Evolutionary conservation across 2,888 invertebrate genomes (phyloP).

Genomic region (Hemaris fuciformis): DNA sequence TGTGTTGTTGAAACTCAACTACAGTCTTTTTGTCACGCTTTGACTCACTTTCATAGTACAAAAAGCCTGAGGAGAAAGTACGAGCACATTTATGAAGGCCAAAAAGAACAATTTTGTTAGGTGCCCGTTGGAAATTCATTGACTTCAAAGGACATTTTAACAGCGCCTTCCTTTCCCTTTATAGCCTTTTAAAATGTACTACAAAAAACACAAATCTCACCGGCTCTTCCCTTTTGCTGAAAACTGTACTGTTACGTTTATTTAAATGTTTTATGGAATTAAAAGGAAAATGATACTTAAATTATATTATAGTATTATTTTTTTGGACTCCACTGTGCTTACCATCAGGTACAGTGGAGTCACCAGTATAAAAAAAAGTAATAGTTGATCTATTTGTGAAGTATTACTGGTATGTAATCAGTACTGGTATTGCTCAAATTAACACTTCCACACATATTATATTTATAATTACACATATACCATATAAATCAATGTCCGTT

Average conservation of each 20-base stretch:
- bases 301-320: too few relatives aligned
- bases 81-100: conserved; percentile 69
- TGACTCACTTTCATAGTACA: conserved; percentile 54
- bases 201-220: conserved; percentile 32
- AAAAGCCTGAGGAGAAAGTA: conserved; percentile 62
- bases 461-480: too few relatives aligned
- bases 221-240: neutral
- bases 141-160: conserved; percentile 76
- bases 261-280: neutral
- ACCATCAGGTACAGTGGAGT: too few relatives aligned
- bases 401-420: too few relatives aligned
- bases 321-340: too few relatives aligned
- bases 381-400: too few relatives aligned
- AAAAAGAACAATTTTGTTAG: conserved; percentile 78
- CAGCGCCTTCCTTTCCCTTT: conserved; percentile 65
- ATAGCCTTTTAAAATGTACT: conserved; percentile 66
- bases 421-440: too few relatives aligned
- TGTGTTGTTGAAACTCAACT: conserved; percentile 47
- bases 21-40: conserved; percentile 61
- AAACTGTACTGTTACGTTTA: conserved; percentile 2
- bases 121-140: conserved; percentile 70
- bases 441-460: too few relatives aligned
- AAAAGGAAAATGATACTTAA: neutral
- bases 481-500: too few relatives aligned
- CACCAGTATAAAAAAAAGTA: too few relatives aligned